These are phyloP conservation scores for Tyria jacobaeae DNA, from an alignment of 2,888 invertebrate genomes.

Conservation along the genomic window DNA sequence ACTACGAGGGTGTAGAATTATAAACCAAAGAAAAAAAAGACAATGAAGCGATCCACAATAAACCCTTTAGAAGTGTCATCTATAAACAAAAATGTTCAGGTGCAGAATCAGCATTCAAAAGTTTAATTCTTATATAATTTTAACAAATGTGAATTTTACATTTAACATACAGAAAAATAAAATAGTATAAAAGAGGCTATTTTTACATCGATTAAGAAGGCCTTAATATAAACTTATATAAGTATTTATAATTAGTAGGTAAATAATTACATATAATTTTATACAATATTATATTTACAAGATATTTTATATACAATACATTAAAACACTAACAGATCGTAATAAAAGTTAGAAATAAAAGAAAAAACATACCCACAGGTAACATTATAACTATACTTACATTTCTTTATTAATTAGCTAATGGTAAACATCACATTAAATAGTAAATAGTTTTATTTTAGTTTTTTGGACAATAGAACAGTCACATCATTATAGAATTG, in stretches of 20 bases:
- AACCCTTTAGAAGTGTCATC: neutral
- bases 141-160: conserved; percentile 36
- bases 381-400: conserved; percentile 46
- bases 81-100: neutral
- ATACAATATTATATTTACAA: conserved; percentile 70
- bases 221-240: conserved; percentile 40
- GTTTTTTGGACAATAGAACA: conserved; percentile 23
- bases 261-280: conserved; percentile 58
- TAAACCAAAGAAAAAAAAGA: too few relatives aligned
- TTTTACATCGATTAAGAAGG: conserved; percentile 43
- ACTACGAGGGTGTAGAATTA: too few relatives aligned
- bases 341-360: conserved; percentile 52
- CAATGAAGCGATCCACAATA: too few relatives aligned
- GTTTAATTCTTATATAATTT: conserved; percentile 12
- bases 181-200: conserved; percentile 50
- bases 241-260: conserved; percentile 33
- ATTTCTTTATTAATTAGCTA: conserved; percentile 57
- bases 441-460: conserved; percentile 28
- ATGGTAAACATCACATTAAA: conserved; percentile 75
- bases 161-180: conserved; percentile 38
- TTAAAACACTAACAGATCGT: conserved; percentile 72
- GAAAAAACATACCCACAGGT: conserved; percentile 46
- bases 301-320: conserved; percentile 70
- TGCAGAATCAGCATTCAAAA: conserved; percentile 6
- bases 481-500: neutral